Base-by-base conservation (phyloP, 1,140 invertebrate genomes). In the Pachyrhynchus sulphureomaculatus region DNA sequence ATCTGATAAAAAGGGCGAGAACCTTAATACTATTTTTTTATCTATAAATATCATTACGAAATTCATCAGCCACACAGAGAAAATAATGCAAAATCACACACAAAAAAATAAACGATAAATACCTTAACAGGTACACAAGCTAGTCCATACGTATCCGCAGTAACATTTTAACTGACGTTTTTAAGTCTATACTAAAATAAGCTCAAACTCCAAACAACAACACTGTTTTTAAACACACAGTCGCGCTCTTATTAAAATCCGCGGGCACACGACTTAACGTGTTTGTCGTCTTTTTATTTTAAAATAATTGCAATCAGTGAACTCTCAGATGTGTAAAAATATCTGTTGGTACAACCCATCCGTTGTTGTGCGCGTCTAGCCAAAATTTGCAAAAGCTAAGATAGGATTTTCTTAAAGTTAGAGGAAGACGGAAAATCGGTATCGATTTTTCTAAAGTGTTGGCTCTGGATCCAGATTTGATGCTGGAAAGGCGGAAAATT, bases 301-400 rank as follows among this genome's bases (percentile, higher is more conserved):
- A 29, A 21, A 58, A 58, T 32, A 60, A 39, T 33, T 26, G 42
- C 42, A 20, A 51, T 33, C 57, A 32, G 17, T 36, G 47, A 29
- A 21, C 34, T 17, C 34, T 13, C 48, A 20, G 36, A 9, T 60
- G 47, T 26, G 42, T 60, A 49, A 60, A 59, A 59, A 51, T 60
- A 49, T 60, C 57, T 21, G 39, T 39, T 32, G 62, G 56, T 57
- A 61, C 63, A 65, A 58, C 57, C 63, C 62, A 55, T 65, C 54
- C 23, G 33, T 33, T 32, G 55, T 64, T 58, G 56, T 64, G 63
- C 47, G 63, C 63, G 63, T 45, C 23, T 42, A 26, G 53, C 24
- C 54, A 26, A 52, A 64, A 44, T 42, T 56, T 55, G 49, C 44
- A 26, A 42, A 26, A 48, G 23, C 20, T 18, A 48, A 29, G 26